Conservation (phyloP, 2,888 invertebrate genomes). For the Tetragonula carbonaria region DNA sequence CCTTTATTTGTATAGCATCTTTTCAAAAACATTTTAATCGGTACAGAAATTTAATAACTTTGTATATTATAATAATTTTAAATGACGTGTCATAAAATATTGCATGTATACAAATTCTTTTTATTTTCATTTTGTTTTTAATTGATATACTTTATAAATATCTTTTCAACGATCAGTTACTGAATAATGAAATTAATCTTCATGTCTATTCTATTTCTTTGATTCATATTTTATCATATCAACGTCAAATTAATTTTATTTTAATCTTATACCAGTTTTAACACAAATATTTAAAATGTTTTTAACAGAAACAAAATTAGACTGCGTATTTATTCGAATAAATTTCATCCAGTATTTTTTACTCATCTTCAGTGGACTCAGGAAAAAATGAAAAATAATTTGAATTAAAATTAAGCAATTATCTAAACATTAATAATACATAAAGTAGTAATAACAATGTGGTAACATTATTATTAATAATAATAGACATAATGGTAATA, state of each 20-base stretch:
- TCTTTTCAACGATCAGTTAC: not conserved
- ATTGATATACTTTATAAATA: not conserved
- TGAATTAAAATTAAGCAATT: conserved; percentile 18
- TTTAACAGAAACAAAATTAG: not conserved
- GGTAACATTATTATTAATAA: not conserved
- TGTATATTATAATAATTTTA: not conserved
- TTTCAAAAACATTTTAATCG: not conserved
- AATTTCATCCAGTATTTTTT: conserved; percentile 9
- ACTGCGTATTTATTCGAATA: conserved; percentile 37
- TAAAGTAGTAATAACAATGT: conserved; percentile 27
- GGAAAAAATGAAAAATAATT: conserved; percentile 35
- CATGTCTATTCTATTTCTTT: not conserved
- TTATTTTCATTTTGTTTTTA: not conserved
- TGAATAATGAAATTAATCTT: not conserved
- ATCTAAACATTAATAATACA: conserved; percentile 33
- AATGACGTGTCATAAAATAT: not conserved
- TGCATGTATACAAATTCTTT: conserved; percentile 5
- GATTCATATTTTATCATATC: not conserved
- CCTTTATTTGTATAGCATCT: not conserved
- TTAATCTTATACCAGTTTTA: conserved; percentile 4
- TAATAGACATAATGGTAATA: conserved; percentile 30
- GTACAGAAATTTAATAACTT: conserved; percentile 5
- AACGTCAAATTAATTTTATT: conserved; percentile 15
- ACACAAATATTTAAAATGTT: not conserved
- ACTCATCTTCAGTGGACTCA: not conserved